Evolutionary conservation across 2,888 invertebrate genomes (phyloP), one percentile per base, ranked within the genome.

Genomic region (Adelognathus sp.): DNA sequence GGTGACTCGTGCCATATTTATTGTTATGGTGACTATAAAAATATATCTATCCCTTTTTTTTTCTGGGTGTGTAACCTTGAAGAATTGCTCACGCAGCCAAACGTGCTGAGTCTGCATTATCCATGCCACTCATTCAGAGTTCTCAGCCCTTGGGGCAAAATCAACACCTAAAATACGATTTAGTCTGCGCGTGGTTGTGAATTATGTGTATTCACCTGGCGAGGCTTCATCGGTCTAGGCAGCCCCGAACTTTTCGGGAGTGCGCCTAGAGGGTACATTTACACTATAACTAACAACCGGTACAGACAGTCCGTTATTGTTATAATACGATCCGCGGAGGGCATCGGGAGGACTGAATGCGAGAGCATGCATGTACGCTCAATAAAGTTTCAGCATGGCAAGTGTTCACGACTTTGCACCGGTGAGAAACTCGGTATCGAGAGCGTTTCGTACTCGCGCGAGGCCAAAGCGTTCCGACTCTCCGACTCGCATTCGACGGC

Each of bases 321-420:
- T 75, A 61, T 72, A 72, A 41, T 39, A 27, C 36, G 70, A 71
- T 60, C 60, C 60, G 27, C n/a, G 52, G 50, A 39, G 70, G 36
- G 36, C 11, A 31, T 9, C n/a, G 31, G 7, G 41, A 50, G 18
- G 21, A 29, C 21, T 7, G 44, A 41, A 44, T 21, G 33, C 44
- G 29, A 18, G 60, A 52, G 60, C 24, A n/a, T 24, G 31, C 3
- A 41, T 72, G 58, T 76, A 58, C 39, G 74, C 63, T 82, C 76
- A 76, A 79, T 81, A 82, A 85, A 86, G 85, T 84, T 84, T 78
- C 77, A 66, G 71, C 72, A 58, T 81, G 76, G 36, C 54, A 72
- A 67, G 76, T 58, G 78, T 63, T 33, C 64, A 61, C 46, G 36
- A 36, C 2, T n/a, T 9, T n/a, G 54, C 58, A 5, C 44, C 16